These are phyloP conservation scores for Timandra comae DNA, from an alignment of 2,888 invertebrate genomes.

Conservation along the genomic window DNA sequence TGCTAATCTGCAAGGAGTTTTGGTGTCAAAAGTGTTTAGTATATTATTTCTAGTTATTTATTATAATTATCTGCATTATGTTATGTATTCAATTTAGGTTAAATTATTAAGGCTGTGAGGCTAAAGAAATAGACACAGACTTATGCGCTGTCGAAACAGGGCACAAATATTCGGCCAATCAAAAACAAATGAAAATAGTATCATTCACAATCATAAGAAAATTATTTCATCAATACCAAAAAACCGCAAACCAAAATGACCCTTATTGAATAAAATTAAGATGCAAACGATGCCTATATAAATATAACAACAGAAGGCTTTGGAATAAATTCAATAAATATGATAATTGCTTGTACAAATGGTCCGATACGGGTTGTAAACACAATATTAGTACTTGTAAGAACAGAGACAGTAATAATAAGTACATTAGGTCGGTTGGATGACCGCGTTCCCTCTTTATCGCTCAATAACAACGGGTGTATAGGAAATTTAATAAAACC, in stretches of 20 bases:
- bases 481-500: conserved; percentile 48
- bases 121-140: no score
- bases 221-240: no score
- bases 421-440: conserved; percentile 47
- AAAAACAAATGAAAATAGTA: no score
- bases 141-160: no score
- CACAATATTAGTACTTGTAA: conserved; percentile 34
- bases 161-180: no score
- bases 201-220: no score
- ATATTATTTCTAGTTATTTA: no score
- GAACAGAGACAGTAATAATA: conserved; percentile 50
- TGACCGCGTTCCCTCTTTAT: conserved; percentile 48
- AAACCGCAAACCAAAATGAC: neutral
- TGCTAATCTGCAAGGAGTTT: no score
- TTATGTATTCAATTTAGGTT: no score
- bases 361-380: conserved; percentile 30
- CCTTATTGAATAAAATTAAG: neutral
- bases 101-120: no score
- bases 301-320: conserved; percentile 21
- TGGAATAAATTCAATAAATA: conserved; percentile 47
- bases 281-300: conserved; percentile 4
- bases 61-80: no score
- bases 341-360: conserved; percentile 48
- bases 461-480: conserved; percentile 41
- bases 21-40: no score